Evolutionary conservation across 2,113 vertebrate genomes (phyloP), one percentile per base, ranked within the genome.

Genomic region (Spea bombifrons): DNA sequence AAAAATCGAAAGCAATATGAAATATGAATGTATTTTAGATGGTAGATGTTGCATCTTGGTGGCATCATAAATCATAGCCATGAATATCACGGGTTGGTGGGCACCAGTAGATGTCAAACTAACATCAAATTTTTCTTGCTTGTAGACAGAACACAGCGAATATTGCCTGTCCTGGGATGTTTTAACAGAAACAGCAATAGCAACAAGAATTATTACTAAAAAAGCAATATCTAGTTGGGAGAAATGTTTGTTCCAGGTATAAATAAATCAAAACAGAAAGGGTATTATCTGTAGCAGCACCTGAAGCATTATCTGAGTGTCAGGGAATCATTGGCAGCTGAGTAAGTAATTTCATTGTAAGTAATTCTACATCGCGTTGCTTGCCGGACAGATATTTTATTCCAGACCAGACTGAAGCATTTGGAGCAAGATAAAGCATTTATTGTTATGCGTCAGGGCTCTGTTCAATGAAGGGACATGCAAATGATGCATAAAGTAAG

Each of bases 181-280:
- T 73, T 30, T 73, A 80, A 57, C 70, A 80, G 9, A 59, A 63
- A 68, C 44, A 30, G 71, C 52, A 80, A 59, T 66, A 64, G 77
- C 71, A 80, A 59, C 63, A 80, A 80, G 70, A 72, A 43, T 79
- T 80, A 73, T 80, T 80, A 59, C 63, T 59, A 67, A 73, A 73
- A 30, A 65, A 78, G 76, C 76, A 78, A 67, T 73, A 80, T 73
- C 71, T 61, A 67, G 63, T 73, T 73, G 44, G 57, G 61, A 80
- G 52, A 66, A 73, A 80, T 59, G 71, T 73, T 49, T 73, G 77
- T 65, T 79, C 64, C 55, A 64, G 67, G 76, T 78, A 61, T n/a
- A 73, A 46, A 73, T 73, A 80, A 80, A 73, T 73, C 63, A 73
- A 61, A 67, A 10, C 64, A 30, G 45, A 30, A 55, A 43, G 44